Evolutionary conservation across 2,113 vertebrate species (phyloP), one percentile per base, ranked within the genome.

Genomic region (Hydrolagus affinis): DNA sequence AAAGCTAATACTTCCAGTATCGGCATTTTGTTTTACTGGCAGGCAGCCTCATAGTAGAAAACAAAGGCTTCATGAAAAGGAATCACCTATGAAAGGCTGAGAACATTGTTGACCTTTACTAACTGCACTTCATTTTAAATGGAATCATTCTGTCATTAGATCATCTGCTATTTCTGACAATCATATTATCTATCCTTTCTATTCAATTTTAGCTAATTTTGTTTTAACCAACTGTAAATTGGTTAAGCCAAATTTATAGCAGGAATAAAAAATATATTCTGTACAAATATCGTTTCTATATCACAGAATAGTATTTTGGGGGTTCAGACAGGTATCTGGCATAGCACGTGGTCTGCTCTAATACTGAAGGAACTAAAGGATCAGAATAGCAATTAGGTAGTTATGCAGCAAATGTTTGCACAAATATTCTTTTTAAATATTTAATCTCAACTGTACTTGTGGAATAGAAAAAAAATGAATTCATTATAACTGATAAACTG

Each of bases 1-100:
- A 90, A 89, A 88, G 0, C 28, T 77, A 86, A 12, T 74, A 85
- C 76, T 88, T 86, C 85, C 85, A 77, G 71, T 86, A 69, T 59
- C 74, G 87, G n/a, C 21, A 87, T 57, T 57, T 77, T 76, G 60
- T 66, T 83, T 83, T 66, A 83, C 78, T 76, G 85, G 76, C 70
- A 76, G 32, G 44, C 19, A 57, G 15, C 60, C 60, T 64, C 64
- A 77, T 86, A 64, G 30, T 62, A 76, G 60, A 76, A 77, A 86
- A 32, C 30, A 69, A 66, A 76, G 60, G 85, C 57, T 85, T 85
- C 70, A 85, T 70, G 68, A 71, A 85, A 85, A 85, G 10, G 25
- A 66, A 32, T 83, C 70, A 76, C 85, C 72, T 86, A 60, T 76
- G 73, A 86, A 74, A 76, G 72, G 85, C 66, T 83, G 32, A 86